A percentile compares a stretch with the other conserved stretches of the same genome.
Conservation (phyloP, 2,113 vertebrate genomes). For the Aspiorhynchus laticeps region DNA sequence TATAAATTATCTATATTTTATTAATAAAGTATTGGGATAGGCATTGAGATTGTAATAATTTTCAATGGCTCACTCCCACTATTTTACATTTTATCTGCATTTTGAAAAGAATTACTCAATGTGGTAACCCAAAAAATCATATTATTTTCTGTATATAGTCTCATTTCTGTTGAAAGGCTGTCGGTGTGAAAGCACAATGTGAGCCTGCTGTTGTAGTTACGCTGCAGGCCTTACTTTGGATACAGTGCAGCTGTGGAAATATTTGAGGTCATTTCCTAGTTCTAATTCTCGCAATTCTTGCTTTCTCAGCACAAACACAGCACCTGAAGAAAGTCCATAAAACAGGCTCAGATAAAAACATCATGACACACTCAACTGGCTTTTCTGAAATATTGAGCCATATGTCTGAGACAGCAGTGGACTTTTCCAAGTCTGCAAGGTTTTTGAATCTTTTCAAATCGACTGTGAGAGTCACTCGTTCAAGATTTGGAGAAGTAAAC, state of each 20-base stretch:
- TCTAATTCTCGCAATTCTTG: conserved; percentile 12
- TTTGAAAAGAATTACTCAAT: not conserved
- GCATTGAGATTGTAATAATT: not conserved
- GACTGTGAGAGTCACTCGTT: conserved; percentile 10
- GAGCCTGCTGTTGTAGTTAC: conserved; percentile 2
- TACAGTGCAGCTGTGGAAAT: conserved; percentile 27
- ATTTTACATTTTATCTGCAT: not conserved
- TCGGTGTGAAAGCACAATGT: not conserved
- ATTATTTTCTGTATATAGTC: not conserved
- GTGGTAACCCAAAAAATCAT: not conserved
- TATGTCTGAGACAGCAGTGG: conserved; percentile 1
- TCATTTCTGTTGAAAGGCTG: not conserved
- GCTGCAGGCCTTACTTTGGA: conserved; percentile 10
- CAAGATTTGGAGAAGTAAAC: conserved; percentile 4
- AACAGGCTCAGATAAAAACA: conserved; percentile 29
- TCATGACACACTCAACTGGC: not conserved
- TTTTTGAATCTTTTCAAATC: conserved; percentile 6
- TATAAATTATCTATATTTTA: not conserved
- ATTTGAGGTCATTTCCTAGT: conserved; percentile 32
- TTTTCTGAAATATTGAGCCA: conserved; percentile 8
- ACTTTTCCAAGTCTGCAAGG: conserved; percentile 16
- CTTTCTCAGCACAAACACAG: not conserved
- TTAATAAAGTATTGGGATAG: not conserved
- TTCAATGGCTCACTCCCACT: not conserved
- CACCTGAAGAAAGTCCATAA: conserved; percentile 37